Evolutionary conservation across 1,140 invertebrate species (phyloP).

Genomic region (Ctenoplectra terminalis): DNA sequence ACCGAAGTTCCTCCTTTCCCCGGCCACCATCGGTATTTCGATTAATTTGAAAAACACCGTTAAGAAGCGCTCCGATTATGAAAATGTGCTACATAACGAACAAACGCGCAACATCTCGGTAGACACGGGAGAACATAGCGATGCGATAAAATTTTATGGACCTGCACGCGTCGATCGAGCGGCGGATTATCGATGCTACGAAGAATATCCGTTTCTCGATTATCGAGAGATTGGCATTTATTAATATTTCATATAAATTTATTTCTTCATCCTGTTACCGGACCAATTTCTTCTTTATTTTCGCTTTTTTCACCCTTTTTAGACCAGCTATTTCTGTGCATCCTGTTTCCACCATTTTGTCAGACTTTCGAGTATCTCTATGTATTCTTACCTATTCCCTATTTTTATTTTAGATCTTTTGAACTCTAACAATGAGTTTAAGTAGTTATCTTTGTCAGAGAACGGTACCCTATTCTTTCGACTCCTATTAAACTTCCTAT

Average conservation of each 20-base stretch:
- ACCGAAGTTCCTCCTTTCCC: background rate
- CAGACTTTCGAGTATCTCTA: no score
- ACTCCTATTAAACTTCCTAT: no score
- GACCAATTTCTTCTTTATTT: background rate
- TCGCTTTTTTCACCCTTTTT: background rate
- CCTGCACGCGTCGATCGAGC: background rate
- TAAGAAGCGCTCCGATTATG: background rate
- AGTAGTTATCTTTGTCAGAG: no score
- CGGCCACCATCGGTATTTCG: background rate
- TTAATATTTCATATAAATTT: background rate
- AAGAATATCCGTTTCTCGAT: constrained; percentile 7
- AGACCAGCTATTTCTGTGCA: background rate
- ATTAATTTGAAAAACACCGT: constrained; percentile 19
- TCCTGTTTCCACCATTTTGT: no score
- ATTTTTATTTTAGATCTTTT: no score
- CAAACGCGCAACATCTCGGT: background rate
- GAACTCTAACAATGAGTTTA: no score
- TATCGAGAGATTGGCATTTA: constrained; percentile 1
- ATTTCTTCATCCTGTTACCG: constrained; percentile 2
- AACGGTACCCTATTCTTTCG: no score
- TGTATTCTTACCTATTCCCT: no score
- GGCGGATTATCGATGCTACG: background rate
- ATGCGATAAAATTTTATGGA: constrained; percentile 45
- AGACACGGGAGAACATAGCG: background rate
- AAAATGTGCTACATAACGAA: background rate